Base-by-base conservation (phyloP, 2,113 vertebrate species). In the Mastomys coucha region DNA sequence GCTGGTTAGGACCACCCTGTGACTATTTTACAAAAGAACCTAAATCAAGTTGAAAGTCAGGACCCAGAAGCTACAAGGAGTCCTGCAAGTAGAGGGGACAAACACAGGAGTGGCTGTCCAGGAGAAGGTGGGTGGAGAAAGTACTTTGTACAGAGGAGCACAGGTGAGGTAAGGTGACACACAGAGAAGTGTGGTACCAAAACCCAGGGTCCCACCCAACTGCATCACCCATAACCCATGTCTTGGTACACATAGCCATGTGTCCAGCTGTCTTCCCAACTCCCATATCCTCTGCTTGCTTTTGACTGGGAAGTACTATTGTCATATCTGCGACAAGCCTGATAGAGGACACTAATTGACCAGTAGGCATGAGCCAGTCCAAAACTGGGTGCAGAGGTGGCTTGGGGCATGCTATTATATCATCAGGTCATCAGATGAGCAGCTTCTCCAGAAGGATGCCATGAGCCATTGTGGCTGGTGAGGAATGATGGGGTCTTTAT, bases 31-130 rank as follows among this genome's bases (percentile, higher is more conserved):
- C 17, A 69, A 33, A n/a, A 22, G 42, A 17, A 42, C 12, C 75
- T 45, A 63, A 31, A 4, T 5, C 22, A 49, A 70, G 5, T 26
- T 13, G 26, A 20, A 26, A 45, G 53, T 3, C 39, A 33, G 28
- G 7, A 4, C 1, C 10, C 5, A 11, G 56, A 58, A 58, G 49
- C 88, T 31, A 45, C 8, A 9, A 1, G 13, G 42, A 19, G 22
- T 5, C 58, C 36, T 6, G 0, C 16, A 33, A 36, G 49, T 6
- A 3, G 26, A 0, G 2, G 0, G 53, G 36, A 70, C 19, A 2
- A 36, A 28, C 11, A 49, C 39, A 51, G 31, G 12, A 2, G 1
- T 70, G 60, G 51, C n/a, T 19, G 0, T 7, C 2, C 7, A 26
- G 16, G 26, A 31, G 81, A 65, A 45, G 39, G 49, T 42, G 1